These are phyloP conservation scores for Rhinolophus ferrumequinum DNA, from an alignment of 2,113 vertebrate genomes.

Conservation along the genomic window DNA sequence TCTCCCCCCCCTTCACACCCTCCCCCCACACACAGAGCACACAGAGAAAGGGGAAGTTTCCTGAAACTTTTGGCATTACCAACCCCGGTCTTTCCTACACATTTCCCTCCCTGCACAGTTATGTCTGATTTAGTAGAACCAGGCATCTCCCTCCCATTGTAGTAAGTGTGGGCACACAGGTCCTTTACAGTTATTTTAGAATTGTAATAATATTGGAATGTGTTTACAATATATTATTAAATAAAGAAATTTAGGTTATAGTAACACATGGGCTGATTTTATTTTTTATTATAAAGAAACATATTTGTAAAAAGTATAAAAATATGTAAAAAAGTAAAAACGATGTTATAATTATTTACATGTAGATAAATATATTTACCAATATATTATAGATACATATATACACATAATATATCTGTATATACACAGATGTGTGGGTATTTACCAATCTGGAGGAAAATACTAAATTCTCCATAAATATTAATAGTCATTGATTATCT, in stretches of 20 bases:
- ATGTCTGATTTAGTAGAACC: not conserved
- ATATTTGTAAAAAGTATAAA: not conserved
- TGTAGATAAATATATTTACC: not conserved
- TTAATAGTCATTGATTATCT: not conserved
- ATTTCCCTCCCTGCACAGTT: not conserved
- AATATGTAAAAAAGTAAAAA: not conserved
- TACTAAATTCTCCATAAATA: not conserved
- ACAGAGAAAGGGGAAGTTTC: not conserved
- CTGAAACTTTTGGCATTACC: not conserved
- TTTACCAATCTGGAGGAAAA: not conserved
- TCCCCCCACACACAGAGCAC: no score
- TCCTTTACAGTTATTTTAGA: not conserved
- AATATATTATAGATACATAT: not conserved
- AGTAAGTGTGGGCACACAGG: not conserved
- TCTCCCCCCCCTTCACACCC: not conserved
- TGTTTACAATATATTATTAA: constrained; percentile 11
- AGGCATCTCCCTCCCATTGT: not conserved
- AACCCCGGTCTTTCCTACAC: not conserved
- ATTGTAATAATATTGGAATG: not conserved
- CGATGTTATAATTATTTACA: not conserved
- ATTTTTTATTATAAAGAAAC: constrained; percentile 32
- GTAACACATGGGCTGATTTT: not conserved
- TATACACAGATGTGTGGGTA: not conserved
- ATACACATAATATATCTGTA: not conserved
- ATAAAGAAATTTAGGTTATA: not conserved